A percentile compares a stretch with the other conserved stretches of the same genome.
phyloP scores from a whole-genome alignment of 2,888 invertebrate species.

The Tenthredo mesomela region DNA sequence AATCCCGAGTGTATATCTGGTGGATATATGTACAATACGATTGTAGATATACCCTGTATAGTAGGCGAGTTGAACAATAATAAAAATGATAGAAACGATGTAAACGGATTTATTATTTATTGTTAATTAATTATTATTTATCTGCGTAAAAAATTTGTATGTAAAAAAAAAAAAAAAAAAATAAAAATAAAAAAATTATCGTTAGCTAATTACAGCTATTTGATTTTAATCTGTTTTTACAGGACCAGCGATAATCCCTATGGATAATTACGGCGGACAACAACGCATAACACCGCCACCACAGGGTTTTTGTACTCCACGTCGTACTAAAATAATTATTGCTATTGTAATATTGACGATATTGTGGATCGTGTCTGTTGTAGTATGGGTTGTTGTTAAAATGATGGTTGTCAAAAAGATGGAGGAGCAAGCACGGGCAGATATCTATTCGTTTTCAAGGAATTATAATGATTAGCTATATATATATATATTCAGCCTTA shows the following conservation, averaged over 20 bases:
- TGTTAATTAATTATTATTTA: too few species aligned
- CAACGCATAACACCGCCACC: neutral
- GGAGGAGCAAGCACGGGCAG: neutral
- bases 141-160: too few species aligned
- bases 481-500: too few species aligned
- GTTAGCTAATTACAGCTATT: too few species aligned
- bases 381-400: neutral
- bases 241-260: neutral
- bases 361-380: neutral
- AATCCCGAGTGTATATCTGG: too few species aligned
- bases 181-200: too few species aligned
- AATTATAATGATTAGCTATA: neutral
- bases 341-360: constrained; percentile 9
- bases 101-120: neutral
- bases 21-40: too few species aligned
- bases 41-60: too few species aligned
- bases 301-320: neutral
- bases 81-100: neutral
- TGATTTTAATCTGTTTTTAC: neutral
- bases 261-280: neutral
- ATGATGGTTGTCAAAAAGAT: neutral
- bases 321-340: neutral
- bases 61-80: neutral
- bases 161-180: too few species aligned
- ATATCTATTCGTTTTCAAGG: neutral